Conservation (phyloP, 2,113 vertebrate species). For the Serilophus lunatus region DNA sequence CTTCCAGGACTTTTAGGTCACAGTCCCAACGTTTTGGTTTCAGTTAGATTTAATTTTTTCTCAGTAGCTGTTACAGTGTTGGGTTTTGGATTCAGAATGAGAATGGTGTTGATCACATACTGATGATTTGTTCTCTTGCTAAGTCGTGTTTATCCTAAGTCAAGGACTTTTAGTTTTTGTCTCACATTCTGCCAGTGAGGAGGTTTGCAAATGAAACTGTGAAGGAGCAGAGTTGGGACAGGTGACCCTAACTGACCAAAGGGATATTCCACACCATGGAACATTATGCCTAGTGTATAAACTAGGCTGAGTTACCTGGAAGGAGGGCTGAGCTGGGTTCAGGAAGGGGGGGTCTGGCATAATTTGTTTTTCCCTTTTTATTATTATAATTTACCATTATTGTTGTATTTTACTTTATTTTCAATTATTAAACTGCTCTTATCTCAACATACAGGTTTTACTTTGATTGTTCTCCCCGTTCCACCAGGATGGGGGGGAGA, state of each 20-base stretch:
- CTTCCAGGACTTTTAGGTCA: neutral
- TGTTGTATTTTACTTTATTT: neutral
- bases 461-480: neutral
- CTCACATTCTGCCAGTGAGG: neutral
- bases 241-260: neutral
- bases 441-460: neutral
- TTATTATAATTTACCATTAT: neutral
- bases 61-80: neutral
- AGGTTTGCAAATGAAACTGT: neutral
- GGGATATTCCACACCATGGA: neutral
- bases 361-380: neutral
- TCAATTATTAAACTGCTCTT: neutral
- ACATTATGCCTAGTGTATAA: neutral
- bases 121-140: neutral
- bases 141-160: neutral
- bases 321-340: neutral
- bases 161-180: neutral
- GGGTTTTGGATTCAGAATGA: neutral
- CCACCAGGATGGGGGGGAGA: neutral
- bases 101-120: neutral
- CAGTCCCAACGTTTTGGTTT: neutral
- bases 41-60: neutral
- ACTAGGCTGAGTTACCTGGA: neutral
- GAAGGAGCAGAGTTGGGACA: neutral
- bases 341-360: no score